Base-by-base conservation (phyloP, 1,140 invertebrate genomes). In the Melanaphis sacchari region DNA sequence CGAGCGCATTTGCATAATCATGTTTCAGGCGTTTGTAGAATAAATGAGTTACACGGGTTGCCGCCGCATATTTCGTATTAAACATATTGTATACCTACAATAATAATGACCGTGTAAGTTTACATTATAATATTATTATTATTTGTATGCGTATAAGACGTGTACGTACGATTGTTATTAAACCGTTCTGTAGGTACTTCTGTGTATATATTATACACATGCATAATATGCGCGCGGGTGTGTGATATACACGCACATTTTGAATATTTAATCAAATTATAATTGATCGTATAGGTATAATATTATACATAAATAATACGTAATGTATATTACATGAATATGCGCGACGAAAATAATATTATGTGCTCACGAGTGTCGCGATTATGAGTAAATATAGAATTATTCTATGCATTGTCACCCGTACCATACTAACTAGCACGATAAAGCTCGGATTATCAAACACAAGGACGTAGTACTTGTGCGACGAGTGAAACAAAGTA, bases 11-110 rank as follows among this genome's bases (percentile, higher is more conserved):
- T 89, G 87, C 87, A 89, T 89, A 89, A 89, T 89, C 87, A 89
- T 89, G 87, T 89, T 89, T 49, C 87, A 89, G 87, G 87, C 49
- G 87, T 89, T 89, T 89, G 87, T 89, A 36, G 46, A 89, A 89
- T 52, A 52, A 89, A 89, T 52, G 43, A 52, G 87, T 89, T 89
- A 89, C 46, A 89, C 87, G 31, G 59, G 49, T 89, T 52, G 36
- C 43, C 38, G 87, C 87, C 87, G 46, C 49, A 38, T 89, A 89
- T 89, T 43, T 36, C 46, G 87, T 43, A 85, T 31, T 15, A n/a
- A 31, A 43, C 26, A 43, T 84, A 31, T 76, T 76, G 31, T 76
- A 36, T n/a, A 76, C 59, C 5, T 76, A 21, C 59, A 76, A 76
- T 76, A 76, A 76, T 76, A 76, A 76, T n/a, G 59, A n/a, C 59